Conservation (phyloP, 2,797 vertebrate species). For the Cetoscarus ocellatus region DNA sequence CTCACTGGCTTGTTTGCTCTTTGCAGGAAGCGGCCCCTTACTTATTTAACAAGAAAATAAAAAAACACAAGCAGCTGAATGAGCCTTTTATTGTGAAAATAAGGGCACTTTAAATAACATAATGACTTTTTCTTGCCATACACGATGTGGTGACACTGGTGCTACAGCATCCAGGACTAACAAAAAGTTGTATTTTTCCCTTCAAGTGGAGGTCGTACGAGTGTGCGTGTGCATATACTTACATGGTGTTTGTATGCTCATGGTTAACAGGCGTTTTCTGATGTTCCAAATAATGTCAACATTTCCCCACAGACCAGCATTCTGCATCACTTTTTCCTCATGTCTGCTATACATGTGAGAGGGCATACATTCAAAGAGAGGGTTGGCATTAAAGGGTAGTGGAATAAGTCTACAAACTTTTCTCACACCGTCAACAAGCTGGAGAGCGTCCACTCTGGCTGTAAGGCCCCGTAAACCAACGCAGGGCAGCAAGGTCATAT, state of each 20-base stretch:
- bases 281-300: slow-evolving; percentile 56
- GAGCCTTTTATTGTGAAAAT: slow-evolving; percentile 61
- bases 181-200: slow-evolving; percentile 76
- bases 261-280: slow-evolving; percentile 44
- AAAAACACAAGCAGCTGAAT: slow-evolving; percentile 56
- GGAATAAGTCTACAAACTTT: slow-evolving; percentile 60
- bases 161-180: slow-evolving; percentile 68
- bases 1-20: slow-evolving; percentile 65
- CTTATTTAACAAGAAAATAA: slow-evolving; percentile 72
- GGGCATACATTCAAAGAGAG: slow-evolving; percentile 57
- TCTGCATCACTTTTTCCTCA: slow-evolving; percentile 78
- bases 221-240: slow-evolving; percentile 52
- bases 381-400: slow-evolving; percentile 50
- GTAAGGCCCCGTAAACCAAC: slow-evolving; percentile 58
- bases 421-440: slow-evolving; percentile 55
- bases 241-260: slow-evolving; percentile 48
- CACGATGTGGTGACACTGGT: slow-evolving; percentile 54
- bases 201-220: slow-evolving; percentile 29
- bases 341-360: slow-evolving; percentile 71
- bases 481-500: slow-evolving; percentile 64
- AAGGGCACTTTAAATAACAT: slow-evolving; percentile 70
- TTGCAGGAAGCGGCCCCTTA: slow-evolving; percentile 54
- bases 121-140: slow-evolving; percentile 49
- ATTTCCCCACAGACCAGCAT: slow-evolving; percentile 39
- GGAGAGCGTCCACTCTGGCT: slow-evolving; percentile 61